Percentiles rank a stretch among this genome's conserved stretches.
phyloP scores from a whole-genome alignment of 2,888 invertebrate species.

The Chydorus sphaericus region DNA sequence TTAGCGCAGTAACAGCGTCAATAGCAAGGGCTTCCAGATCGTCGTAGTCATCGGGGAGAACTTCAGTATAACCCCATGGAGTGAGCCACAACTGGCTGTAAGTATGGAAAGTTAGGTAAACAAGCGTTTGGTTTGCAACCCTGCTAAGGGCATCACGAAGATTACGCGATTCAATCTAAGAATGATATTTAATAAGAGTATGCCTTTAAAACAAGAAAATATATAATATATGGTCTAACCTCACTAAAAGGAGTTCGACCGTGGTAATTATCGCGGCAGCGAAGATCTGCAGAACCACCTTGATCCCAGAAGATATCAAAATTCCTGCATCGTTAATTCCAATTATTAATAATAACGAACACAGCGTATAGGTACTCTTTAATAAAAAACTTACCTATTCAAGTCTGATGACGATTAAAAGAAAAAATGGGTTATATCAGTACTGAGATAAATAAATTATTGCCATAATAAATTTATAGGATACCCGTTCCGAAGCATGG shows the following conservation, averaged over 20 bases:
- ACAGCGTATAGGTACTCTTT: no score
- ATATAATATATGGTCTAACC: no score
- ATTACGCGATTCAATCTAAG: constrained; percentile 27
- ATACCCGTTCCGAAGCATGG: constrained; percentile 41
- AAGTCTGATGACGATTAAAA: no score
- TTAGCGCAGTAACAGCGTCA: constrained; percentile 24
- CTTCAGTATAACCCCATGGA: constrained; percentile 24
- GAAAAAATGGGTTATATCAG: no score
- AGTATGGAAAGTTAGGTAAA: constrained; percentile 31
- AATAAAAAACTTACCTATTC: no score
- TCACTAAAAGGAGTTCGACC: constrained; percentile 36
- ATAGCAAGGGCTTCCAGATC: constrained; percentile 25
- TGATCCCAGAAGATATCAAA: constrained; percentile 51
- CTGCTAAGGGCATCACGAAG: constrained; percentile 24
- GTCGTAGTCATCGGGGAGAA: constrained; percentile 22
- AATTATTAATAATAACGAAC: no score
- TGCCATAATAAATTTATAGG: no score
- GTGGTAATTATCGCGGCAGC: constrained; percentile 44
- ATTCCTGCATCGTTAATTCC: no score
- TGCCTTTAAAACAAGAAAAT: no score
- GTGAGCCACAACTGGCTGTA: constrained; percentile 29
- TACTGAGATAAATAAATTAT: no score
- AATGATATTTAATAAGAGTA: no score
- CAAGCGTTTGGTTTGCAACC: constrained; percentile 21
- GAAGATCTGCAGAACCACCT: constrained; percentile 30